Evolutionary conservation across 2,113 vertebrate genomes (phyloP).

Genomic region (Circaetus cinerascens): DNA sequence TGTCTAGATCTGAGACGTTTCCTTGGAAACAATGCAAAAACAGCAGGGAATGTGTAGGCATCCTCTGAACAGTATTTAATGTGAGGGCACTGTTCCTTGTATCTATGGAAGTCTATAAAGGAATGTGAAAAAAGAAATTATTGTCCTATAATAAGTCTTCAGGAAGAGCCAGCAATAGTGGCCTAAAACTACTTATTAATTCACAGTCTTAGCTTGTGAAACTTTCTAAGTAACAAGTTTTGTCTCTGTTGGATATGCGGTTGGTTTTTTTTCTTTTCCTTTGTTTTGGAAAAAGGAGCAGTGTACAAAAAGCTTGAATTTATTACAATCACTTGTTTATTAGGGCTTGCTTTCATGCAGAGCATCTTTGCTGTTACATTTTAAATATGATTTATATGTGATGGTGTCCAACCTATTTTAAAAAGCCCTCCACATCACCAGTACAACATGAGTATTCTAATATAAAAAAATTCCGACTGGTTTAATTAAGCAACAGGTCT

Average conservation of each 20-base stretch:
- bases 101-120: slow-evolving; percentile 51
- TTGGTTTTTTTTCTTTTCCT: not conserved
- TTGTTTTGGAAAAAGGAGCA: not conserved
- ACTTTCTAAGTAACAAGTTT: not conserved
- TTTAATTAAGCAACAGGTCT: not conserved
- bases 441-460: not conserved
- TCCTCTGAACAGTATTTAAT: slow-evolving; percentile 51
- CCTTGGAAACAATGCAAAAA: slow-evolving; percentile 69
- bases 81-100: slow-evolving; percentile 20
- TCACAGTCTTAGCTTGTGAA: not conserved
- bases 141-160: slow-evolving; percentile 43
- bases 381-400: not conserved
- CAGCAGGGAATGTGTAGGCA: slow-evolving; percentile 56
- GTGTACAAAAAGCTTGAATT: not conserved
- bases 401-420: not conserved
- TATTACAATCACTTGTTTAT: not conserved
- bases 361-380: not conserved
- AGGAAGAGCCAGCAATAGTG: not conserved
- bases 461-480: not conserved
- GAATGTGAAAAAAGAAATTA: slow-evolving; percentile 45
- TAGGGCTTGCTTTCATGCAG: not conserved
- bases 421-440: not conserved
- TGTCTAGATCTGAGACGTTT: slow-evolving; percentile 50
- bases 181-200: not conserved
- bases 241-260: not conserved